These are phyloP conservation scores for Ameiurus melas DNA, from an alignment of 2,113 vertebrate genomes.

Conservation along the genomic window DNA sequence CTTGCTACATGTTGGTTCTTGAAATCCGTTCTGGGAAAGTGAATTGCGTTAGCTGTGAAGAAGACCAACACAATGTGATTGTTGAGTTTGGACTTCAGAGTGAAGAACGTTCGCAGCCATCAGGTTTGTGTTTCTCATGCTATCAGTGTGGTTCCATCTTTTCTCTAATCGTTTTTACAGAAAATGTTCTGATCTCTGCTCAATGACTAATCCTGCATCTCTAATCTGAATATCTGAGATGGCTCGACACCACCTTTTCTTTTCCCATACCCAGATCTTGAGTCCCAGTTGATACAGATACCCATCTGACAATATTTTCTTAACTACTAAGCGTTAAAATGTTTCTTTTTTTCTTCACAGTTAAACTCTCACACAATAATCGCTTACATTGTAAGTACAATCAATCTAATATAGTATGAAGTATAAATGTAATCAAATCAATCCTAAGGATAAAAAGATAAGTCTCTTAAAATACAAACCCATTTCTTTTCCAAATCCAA, in stretches of 20 bases:
- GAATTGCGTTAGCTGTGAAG: neutral
- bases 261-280: neutral
- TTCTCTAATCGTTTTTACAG: neutral
- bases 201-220: neutral
- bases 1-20: neutral
- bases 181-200: neutral
- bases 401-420: neutral
- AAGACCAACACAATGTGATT: too few species aligned
- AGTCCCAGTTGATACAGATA: neutral
- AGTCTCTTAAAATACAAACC: neutral
- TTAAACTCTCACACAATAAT: neutral
- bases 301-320: neutral
- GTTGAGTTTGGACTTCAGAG: neutral
- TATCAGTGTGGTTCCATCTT: neutral
- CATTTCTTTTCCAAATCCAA: too few species aligned
- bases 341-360: neutral
- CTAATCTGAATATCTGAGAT: neutral
- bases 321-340: neutral
- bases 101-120: neutral
- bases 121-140: neutral
- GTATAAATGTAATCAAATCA: neutral
- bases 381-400: neutral
- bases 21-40: constrained; percentile 5
- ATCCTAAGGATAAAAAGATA: neutral
- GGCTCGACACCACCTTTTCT: neutral